Evolutionary conservation across 2,888 invertebrate species (phyloP).

Genomic region (Sycophila texana): DNA sequence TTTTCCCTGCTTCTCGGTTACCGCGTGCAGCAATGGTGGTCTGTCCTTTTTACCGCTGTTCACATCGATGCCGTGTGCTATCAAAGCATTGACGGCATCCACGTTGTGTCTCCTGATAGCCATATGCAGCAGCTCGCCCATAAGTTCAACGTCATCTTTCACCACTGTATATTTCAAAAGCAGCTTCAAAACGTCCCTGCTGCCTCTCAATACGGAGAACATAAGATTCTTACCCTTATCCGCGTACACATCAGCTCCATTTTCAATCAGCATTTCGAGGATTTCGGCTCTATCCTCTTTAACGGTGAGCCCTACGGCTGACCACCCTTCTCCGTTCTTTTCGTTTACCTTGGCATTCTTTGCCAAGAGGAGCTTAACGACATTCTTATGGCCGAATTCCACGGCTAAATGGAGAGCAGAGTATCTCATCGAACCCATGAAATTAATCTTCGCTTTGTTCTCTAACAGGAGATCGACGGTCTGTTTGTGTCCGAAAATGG

Average conservation of each 20-base stretch:
- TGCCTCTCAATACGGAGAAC: no score
- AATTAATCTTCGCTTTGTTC: background rate
- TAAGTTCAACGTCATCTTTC: no score
- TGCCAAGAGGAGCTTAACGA: background rate
- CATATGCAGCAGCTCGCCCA: no score
- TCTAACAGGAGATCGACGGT: background rate
- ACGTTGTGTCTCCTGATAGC: no score
- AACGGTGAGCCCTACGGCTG: conserved; percentile 7
- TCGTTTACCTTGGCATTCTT: background rate
- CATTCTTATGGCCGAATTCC: background rate
- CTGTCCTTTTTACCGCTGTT: background rate
- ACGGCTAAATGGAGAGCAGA: conserved; percentile 39
- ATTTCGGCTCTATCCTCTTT: conserved; percentile 16
- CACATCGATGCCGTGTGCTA: conserved; percentile 10
- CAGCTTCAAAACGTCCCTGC: no score
- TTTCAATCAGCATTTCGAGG: conserved; percentile 42
- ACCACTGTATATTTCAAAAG: no score
- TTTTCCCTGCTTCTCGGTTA: conserved; percentile 2
- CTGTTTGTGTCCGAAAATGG: background rate
- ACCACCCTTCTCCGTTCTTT: background rate
- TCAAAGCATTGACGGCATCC: conserved; percentile 5
- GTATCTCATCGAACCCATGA: no score
- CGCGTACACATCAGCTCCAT: conserved; percentile 52
- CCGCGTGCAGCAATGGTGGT: conserved; percentile 32
- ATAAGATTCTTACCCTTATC: background rate